Base-by-base conservation (phyloP, 2,797 vertebrate genomes). In the Psittacula echo region DNA sequence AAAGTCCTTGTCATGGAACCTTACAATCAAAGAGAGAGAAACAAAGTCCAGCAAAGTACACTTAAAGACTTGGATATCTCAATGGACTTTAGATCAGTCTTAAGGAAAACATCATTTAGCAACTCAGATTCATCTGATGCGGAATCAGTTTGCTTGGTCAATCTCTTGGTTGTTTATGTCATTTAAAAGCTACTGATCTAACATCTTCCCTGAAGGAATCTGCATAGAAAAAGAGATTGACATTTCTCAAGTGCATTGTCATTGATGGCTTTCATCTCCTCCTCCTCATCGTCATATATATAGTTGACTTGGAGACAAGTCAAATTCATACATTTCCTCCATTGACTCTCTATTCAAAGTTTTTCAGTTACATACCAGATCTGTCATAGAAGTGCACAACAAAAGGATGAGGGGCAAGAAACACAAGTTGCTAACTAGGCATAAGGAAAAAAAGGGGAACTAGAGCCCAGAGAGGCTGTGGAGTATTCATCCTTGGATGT, bases 131-230 rank as follows among this genome's bases (percentile, higher is more conserved):
- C 15, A 56, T 87, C 47, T 82, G 51, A 64, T 67, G 17, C 15
- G 74, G 54, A 68, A 87, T 72, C 56, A 75, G 13, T 78, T 92
- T 89, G 44, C 30, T 56, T 75, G 20, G 48, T 85, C 72, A 83
- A 37, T 45, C 26, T 34, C 85, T 85, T 42, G 58, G 75, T 75
- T 84, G 41, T 51, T 92, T 75, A 56, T 74, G 60, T 75, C 32
- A 88, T 61, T 91, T 94, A 95, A 92, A 80, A 94, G 76, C 73
- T 92, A 86, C 79, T 66, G 74, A 86, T 92, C 66, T 86, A 51
- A 82, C 94, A 51, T 17, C 66, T 92, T 94, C 67, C 47, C 51
- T 91, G 88, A 87, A 92, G 84, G 64, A 82, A 73, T 90, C 68
- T 84, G 32, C 72, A 39, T 76, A 89, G 71, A 88, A 92, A 89